Percentiles rank a stretch among this genome's conserved stretches.
Evolutionary conservation across 2,113 vertebrate genomes (phyloP).

Genomic region (Oreotrochilus melanogaster): DNA sequence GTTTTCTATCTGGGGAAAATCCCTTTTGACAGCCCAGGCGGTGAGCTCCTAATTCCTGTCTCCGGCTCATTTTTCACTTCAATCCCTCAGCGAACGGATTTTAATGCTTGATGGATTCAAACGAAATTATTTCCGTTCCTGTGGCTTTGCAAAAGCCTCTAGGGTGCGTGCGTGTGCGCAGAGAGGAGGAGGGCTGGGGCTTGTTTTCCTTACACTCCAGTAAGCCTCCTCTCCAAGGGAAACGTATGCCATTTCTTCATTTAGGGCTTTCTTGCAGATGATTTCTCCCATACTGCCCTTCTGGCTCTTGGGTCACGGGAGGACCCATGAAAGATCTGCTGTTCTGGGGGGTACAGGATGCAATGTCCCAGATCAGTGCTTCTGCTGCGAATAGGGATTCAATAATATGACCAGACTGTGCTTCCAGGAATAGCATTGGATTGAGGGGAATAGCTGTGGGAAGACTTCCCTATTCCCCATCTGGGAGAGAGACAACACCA

Average conservation of each 20-base stretch:
- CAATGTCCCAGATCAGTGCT: not conserved
- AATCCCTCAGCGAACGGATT: constrained; percentile 71
- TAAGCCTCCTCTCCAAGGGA: constrained; percentile 50
- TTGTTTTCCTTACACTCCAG: constrained; percentile 52
- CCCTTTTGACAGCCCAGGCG: constrained; percentile 71
- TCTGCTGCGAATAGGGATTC: not conserved
- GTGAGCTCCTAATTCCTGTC: constrained; percentile 75
- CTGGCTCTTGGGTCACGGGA: not conserved
- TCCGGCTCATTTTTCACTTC: constrained; percentile 75
- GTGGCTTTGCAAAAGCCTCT: constrained; percentile 71
- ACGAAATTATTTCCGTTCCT: constrained; percentile 74
- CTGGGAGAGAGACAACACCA: not conserved
- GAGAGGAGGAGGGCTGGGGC: constrained; percentile 42
- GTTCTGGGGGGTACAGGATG: not conserved
- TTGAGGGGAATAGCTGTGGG: not conserved
- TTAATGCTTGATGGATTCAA: constrained; percentile 79
- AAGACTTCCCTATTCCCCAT: not conserved
- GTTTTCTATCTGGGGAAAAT: constrained; percentile 73
- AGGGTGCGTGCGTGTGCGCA: not conserved
- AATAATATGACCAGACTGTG: not conserved
- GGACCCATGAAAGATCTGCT: not conserved
- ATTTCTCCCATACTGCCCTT: not conserved
- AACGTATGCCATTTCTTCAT: constrained; percentile 39
- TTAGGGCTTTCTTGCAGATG: constrained; percentile 12
- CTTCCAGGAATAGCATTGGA: not conserved